Percentiles rank a stretch among this genome's conserved stretches.
These are phyloP conservation scores for Heterodera filipjevi DNA, from an alignment of 2,888 invertebrate species.

Conservation along the genomic window DNA sequence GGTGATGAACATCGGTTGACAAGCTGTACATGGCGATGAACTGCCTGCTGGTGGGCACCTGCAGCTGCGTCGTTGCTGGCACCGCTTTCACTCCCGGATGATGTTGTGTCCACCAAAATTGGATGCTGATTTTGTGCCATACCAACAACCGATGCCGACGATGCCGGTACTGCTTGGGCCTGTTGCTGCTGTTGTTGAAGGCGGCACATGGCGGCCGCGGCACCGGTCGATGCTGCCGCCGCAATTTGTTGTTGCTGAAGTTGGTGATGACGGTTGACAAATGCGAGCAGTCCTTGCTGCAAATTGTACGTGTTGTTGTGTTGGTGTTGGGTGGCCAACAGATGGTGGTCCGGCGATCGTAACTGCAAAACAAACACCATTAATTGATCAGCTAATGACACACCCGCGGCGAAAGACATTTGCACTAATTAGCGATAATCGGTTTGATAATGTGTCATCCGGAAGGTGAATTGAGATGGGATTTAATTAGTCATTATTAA, in stretches of 20 bases:
- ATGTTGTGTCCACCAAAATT: slow-evolving; percentile 4
- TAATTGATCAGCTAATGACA: too few species aligned
- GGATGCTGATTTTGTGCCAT: background rate
- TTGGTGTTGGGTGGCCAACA: background rate
- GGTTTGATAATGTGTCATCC: too few species aligned
- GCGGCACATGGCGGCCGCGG: background rate
- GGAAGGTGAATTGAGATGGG: too few species aligned
- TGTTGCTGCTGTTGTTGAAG: background rate
- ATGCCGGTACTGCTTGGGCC: background rate
- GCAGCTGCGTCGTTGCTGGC: background rate
- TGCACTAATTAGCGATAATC: too few species aligned
- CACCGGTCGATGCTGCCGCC: slow-evolving; percentile 8
- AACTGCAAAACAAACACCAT: background rate
- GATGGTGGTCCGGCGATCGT: slow-evolving; percentile 20
- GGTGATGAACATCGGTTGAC: background rate
- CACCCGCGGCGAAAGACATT: too few species aligned
- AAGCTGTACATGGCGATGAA: background rate
- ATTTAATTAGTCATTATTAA: too few species aligned
- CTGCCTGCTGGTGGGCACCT: background rate
- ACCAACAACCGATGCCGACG: background rate
- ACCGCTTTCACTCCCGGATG: slow-evolving; percentile 3
- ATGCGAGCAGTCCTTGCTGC: slow-evolving; percentile 46
- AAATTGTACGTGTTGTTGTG: slow-evolving; percentile 25
- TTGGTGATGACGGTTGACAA: slow-evolving; percentile 39
- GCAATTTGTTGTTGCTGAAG: slow-evolving; percentile 22